Conservation (phyloP, 2,797 vertebrate species). For the Pipistrellus pipistrellus region DNA sequence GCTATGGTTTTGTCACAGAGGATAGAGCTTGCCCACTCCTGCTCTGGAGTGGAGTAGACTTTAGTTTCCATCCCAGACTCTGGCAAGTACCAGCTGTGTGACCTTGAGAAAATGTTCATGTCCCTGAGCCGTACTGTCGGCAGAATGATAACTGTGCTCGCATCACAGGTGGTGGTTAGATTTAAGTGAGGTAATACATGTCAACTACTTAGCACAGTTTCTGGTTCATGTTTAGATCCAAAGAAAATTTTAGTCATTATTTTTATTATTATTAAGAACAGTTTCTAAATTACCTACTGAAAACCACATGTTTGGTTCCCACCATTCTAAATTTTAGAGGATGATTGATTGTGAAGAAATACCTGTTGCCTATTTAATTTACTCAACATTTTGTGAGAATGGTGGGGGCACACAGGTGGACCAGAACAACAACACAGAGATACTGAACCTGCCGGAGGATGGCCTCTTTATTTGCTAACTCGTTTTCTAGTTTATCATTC, state of each 20-base stretch:
- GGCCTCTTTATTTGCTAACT: conserved; percentile 98
- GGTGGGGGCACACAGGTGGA: neutral
- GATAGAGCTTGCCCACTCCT: neutral
- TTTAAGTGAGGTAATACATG: neutral
- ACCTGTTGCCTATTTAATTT: neutral
- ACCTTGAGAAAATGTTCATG: neutral
- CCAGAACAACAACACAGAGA: conserved; percentile 42
- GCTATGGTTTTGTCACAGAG: neutral
- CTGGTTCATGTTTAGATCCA: neutral
- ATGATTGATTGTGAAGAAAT: neutral
- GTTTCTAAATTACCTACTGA: neutral
- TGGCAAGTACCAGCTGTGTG: neutral
- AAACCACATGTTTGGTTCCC: neutral
- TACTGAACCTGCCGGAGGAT: conserved; percentile 96
- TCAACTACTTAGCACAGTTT: neutral
- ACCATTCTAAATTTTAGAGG: neutral
- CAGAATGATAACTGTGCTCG: neutral
- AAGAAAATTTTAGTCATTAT: neutral
- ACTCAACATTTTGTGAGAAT: neutral
- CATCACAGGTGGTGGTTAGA: neutral
- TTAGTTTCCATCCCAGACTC: neutral
- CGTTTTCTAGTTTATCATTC: conserved; percentile 99
- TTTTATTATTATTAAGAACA: neutral
- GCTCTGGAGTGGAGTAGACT: neutral
- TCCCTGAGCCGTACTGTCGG: neutral